Conservation (phyloP, 2,888 invertebrate genomes). For the Brachypalpus laphriformis region DNA sequence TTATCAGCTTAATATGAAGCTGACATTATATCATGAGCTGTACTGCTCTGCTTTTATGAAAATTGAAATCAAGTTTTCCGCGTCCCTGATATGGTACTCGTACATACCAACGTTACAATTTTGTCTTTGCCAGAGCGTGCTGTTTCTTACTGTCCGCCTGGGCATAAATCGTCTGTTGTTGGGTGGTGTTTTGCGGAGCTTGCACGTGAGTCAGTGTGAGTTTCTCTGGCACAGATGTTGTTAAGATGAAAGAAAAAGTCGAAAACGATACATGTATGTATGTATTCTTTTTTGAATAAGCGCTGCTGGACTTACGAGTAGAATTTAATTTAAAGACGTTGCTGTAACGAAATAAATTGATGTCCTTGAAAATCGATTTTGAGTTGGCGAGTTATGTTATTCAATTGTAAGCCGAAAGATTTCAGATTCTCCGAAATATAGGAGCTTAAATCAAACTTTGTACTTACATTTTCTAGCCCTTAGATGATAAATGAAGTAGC, state of each 20-base stretch:
- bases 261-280: neutral
- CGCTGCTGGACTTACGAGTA: no score
- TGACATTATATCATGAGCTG: constrained; percentile 70
- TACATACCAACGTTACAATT: neutral
- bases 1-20: constrained; percentile 71
- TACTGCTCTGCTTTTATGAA: constrained; percentile 62
- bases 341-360: no score
- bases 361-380: no score
- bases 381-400: no score
- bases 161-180: neutral
- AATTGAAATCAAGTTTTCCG: constrained; percentile 65
- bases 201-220: neutral
- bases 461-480: no score
- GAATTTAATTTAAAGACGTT: no score
- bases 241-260: neutral
- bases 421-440: no score
- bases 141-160: constrained; percentile 2
- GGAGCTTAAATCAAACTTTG: no score
- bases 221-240: neutral
- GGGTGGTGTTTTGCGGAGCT: neutral
- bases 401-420: no score
- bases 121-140: neutral
- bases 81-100: neutral
- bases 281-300: neutral
- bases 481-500: no score